These are phyloP conservation scores for Scaeva pyrastri DNA, from an alignment of 2,888 invertebrate species.

Conservation along the genomic window DNA sequence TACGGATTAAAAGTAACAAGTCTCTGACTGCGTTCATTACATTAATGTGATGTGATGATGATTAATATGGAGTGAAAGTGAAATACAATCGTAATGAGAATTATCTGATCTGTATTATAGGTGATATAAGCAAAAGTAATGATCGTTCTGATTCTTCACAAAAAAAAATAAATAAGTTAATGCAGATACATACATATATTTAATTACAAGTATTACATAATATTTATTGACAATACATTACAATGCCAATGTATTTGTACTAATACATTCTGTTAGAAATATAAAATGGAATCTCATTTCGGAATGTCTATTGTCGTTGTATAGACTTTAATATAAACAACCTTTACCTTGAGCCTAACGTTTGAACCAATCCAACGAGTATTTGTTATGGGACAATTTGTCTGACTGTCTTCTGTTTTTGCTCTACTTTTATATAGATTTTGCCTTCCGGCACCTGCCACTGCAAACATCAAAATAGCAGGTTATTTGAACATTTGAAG, in stretches of 20 bases:
- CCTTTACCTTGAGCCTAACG: slow-evolving; percentile 47
- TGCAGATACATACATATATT: no score
- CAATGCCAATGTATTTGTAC: background rate
- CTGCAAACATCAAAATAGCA: background rate
- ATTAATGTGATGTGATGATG: no score
- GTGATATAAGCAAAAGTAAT: no score
- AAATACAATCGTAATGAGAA: no score
- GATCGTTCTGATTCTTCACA: no score
- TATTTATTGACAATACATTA: background rate
- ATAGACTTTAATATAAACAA: slow-evolving; percentile 14
- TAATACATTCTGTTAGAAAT: background rate
- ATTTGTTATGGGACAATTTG: slow-evolving; percentile 16
- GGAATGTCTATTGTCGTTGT: slow-evolving; percentile 33
- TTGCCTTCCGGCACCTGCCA: background rate
- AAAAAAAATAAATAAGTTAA: no score
- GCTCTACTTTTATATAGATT: slow-evolving; percentile 10
- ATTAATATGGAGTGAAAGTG: no score
- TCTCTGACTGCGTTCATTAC: no score
- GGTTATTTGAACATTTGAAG: background rate
- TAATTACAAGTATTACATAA: no score
- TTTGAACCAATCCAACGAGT: slow-evolving; percentile 34
- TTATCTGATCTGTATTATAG: no score
- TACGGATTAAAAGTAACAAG: no score
- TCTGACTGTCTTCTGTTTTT: slow-evolving; percentile 12
- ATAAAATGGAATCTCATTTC: slow-evolving; percentile 11